Base-by-base conservation (phyloP, 2,797 vertebrate species). In the Micrastur ruficollis region DNA sequence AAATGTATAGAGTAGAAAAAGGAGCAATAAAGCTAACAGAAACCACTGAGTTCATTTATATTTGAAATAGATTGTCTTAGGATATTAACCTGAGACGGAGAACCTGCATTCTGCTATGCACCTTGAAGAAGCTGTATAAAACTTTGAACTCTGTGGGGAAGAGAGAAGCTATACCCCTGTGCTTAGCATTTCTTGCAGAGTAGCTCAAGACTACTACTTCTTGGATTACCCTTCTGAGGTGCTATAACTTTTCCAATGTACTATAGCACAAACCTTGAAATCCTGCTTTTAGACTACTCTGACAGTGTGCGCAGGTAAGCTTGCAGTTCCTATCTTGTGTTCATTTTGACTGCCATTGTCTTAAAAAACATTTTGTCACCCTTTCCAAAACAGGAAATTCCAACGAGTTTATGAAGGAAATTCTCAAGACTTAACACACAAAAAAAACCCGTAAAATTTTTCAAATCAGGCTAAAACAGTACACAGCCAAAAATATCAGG, bases 281-380 rank as follows among this genome's bases (percentile, higher is more conserved):
- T 62, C 13, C 6, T 50, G 50, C 15, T 71, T 76, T 82, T 49
- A 34, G 7, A 63, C 27, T 15, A 31, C 22, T 67, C 65, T 22
- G 8, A 27, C 26, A 66, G 8, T 0, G 0, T 15, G 11, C 2
- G 0, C 14, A 11, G 9, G 6, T 56, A 78, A 44, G 21, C 11
- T 80, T 68, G 21, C 13, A 38, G 25, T 72, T 36, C 25, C n/a
- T 15, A 25, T 50, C n/a, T 68, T 56, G 31, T 27, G 5, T 26
- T 92, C 11, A 25, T 53, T 88, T 86, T 82, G 29, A 68, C 27
- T 67, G 26, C 15, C 29, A 23, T 12, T 26, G 32, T 27, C 16
- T 50, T 32, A 53, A 68, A 80, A 68, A n/a, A 6, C 31, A 65
- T 72, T 86, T 61, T 68, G 15, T 14, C 42, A 56, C 22, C 21